Percentiles rank a stretch among this genome's conserved stretches.
Conservation (phyloP, 2,888 invertebrate species). For the Himalopsyche japonica region DNA sequence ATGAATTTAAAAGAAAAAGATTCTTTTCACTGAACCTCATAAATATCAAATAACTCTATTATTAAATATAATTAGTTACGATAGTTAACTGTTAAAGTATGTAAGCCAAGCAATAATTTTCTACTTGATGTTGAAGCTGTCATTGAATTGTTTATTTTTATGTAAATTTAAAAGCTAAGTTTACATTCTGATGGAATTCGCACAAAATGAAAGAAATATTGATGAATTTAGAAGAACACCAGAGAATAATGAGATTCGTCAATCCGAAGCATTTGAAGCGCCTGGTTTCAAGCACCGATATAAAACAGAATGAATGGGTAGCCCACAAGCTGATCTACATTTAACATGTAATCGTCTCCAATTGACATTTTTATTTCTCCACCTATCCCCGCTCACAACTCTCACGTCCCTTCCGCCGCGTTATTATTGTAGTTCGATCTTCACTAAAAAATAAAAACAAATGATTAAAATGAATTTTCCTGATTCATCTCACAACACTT, state of each 20-base stretch:
- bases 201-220: conserved; percentile 27
- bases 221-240: conserved; percentile 15
- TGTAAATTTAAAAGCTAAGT: not conserved
- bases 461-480: conserved; percentile 23
- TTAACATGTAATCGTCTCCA: conserved; percentile 13
- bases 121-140: not conserved
- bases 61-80: not conserved
- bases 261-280: conserved; percentile 38
- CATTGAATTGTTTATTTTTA: not conserved
- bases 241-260: conserved; percentile 32
- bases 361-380: conserved; percentile 17
- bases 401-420: not conserved
- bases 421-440: not conserved
- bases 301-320: conserved; percentile 7
- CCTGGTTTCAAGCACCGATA: conserved; percentile 19
- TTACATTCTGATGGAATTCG: conserved; percentile 24
- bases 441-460: not conserved
- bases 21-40: not conserved
- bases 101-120: not conserved
- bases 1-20: not conserved
- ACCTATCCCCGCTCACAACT: conserved; percentile 14
- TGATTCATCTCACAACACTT: conserved; percentile 1
- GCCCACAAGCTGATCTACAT: not conserved
- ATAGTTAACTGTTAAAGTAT: not conserved
- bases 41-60: not conserved